phyloP scores from a whole-genome alignment of 2,797 vertebrate genomes.

The Borostomias antarcticus region DNA sequence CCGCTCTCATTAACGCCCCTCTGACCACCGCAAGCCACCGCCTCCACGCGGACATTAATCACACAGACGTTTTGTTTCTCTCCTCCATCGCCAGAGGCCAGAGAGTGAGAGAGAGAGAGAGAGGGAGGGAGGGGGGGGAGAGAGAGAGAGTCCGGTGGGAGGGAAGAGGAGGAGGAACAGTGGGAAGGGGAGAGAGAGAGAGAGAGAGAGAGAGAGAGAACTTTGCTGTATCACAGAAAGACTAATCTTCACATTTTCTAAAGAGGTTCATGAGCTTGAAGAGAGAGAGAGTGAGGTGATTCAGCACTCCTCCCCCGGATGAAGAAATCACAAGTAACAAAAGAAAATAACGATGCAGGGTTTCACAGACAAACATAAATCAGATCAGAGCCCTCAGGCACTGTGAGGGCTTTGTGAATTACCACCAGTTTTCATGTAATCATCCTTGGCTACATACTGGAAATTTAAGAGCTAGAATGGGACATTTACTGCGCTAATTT shows the following conservation, averaged over 20 bases:
- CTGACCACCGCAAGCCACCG: constrained; percentile 70
- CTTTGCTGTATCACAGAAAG: constrained; percentile 45
- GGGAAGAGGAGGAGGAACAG: neutral
- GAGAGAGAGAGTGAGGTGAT: constrained; percentile 44
- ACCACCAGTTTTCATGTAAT: constrained; percentile 42
- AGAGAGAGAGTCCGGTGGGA: neutral
- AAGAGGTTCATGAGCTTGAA: constrained; percentile 64
- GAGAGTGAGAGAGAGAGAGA: neutral
- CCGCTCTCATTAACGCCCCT: constrained; percentile 75
- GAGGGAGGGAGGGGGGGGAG: neutral
- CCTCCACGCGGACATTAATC: constrained; percentile 74
- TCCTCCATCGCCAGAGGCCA: constrained; percentile 42
- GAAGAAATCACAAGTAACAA: constrained; percentile 58
- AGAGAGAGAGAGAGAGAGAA: constrained; percentile 13
- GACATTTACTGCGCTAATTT: constrained; percentile 54
- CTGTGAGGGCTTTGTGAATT: constrained; percentile 33
- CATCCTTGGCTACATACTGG: constrained; percentile 51
- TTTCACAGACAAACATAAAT: constrained; percentile 50
- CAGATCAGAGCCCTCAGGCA: constrained; percentile 37
- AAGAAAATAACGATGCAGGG: constrained; percentile 46
- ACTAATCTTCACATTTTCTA: constrained; percentile 43
- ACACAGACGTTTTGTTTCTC: constrained; percentile 72
- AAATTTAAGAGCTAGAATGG: constrained; percentile 35
- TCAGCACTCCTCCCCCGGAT: constrained; percentile 38
- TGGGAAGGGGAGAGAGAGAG: neutral